A percentile compares a stretch with the other conserved stretches of the same genome.
These are phyloP conservation scores for Ryuthela nishihirai DNA, from an alignment of 2,888 invertebrate species.

Conservation along the genomic window DNA sequence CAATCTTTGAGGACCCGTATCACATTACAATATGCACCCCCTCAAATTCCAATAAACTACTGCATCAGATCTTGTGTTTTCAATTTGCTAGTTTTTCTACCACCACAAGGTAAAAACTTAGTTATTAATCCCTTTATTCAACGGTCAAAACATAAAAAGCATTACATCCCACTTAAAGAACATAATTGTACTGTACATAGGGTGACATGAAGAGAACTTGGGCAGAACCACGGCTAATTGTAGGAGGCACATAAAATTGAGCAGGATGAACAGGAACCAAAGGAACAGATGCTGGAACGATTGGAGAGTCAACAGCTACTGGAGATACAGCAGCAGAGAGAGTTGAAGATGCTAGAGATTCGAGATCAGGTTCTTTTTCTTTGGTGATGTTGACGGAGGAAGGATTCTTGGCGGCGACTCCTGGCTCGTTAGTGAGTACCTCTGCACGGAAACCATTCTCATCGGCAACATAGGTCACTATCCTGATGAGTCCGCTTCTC, in stretches of 20 bases:
- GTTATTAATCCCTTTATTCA: no score
- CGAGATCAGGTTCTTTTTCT: slow-evolving; percentile 23
- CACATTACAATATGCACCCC: no score
- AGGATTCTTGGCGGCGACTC: slow-evolving; percentile 4
- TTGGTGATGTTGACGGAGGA: slow-evolving; percentile 20
- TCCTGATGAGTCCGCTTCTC: slow-evolving; percentile 22
- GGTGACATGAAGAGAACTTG: slow-evolving; percentile 3
- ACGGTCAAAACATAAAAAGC: no score
- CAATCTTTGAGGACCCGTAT: no score
- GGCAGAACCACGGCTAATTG: not conserved
- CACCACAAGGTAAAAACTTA: no score
- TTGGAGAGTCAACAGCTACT: not conserved
- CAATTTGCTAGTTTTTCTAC: no score
- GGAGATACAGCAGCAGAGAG: not conserved
- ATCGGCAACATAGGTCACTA: slow-evolving; percentile 32
- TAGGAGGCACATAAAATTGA: no score
- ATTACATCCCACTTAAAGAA: no score
- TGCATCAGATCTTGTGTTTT: no score
- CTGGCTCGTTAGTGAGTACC: slow-evolving; percentile 30
- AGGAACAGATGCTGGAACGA: not conserved
- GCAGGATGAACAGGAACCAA: not conserved
- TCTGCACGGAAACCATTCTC: slow-evolving; percentile 26
- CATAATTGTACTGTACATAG: slow-evolving; percentile 11
- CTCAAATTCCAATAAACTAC: no score
- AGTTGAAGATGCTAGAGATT: slow-evolving; percentile 11